Evolutionary conservation across 2,797 vertebrate genomes (phyloP).

Genomic region (Aeoliscus strigatus): DNA sequence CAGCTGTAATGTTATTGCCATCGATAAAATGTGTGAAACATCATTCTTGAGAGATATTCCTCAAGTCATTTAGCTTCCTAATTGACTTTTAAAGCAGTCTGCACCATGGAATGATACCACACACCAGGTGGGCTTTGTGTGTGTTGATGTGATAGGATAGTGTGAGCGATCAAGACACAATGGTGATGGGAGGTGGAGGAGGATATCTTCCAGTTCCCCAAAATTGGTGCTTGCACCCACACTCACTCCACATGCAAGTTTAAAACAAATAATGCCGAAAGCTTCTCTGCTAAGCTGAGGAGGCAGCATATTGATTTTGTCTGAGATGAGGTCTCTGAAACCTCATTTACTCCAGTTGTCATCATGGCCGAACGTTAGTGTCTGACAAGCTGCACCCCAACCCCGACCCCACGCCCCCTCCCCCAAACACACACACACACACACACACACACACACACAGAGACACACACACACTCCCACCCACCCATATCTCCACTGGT

Average conservation of each 20-base stretch:
- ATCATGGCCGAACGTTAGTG: slow-evolving; percentile 73
- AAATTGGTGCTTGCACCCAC: slow-evolving; percentile 41
- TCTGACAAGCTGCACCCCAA: slow-evolving; percentile 68
- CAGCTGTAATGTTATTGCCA: slow-evolving; percentile 79
- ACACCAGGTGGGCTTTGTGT: slow-evolving; percentile 71
- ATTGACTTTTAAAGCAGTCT: slow-evolving; percentile 80
- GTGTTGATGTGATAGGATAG: slow-evolving; percentile 43
- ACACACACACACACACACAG: no score
- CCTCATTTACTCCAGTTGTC: slow-evolving; percentile 78
- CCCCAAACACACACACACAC: no score
- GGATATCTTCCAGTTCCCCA: slow-evolving; percentile 60
- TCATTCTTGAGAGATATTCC: slow-evolving; percentile 76
- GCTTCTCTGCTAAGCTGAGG: slow-evolving; percentile 59
- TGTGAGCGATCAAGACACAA: slow-evolving; percentile 45
- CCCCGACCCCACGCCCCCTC: not conserved
- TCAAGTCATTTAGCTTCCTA: slow-evolving; percentile 71
- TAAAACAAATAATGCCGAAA: slow-evolving; percentile 67
- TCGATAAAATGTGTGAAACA: slow-evolving; percentile 78
- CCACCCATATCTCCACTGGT: slow-evolving; percentile 36
- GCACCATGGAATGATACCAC: slow-evolving; percentile 70
- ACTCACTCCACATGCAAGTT: slow-evolving; percentile 26
- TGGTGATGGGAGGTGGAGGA: slow-evolving; percentile 68
- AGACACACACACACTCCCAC: no score
- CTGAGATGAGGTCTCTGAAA: slow-evolving; percentile 79
- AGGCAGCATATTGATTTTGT: slow-evolving; percentile 80